phyloP scores from a whole-genome alignment of 2,113 vertebrate genomes.

The Suricata suricatta region DNA sequence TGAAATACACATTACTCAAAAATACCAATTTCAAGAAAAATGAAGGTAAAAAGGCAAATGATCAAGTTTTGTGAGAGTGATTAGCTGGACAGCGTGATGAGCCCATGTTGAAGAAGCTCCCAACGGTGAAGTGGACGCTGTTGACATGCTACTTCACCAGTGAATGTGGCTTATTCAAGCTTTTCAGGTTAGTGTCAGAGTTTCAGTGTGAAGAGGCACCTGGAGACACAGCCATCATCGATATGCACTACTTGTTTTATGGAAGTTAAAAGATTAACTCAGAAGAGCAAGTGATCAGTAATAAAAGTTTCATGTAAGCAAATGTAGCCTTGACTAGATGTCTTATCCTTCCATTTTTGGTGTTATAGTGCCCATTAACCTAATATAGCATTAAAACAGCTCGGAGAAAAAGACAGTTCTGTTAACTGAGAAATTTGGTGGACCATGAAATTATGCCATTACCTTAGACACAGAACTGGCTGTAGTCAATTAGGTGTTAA shows the following conservation, averaged over 20 bases:
- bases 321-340: not conserved
- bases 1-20: not conserved
- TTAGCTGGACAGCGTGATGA: not conserved
- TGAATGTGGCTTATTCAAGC: not conserved
- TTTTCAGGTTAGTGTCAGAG: not conserved
- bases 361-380: not conserved
- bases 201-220: not conserved
- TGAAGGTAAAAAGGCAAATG: not conserved
- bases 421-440: not conserved
- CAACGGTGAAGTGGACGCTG: no score
- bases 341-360: not conserved
- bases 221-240: not conserved
- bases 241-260: not conserved
- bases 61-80: not conserved
- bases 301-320: not conserved
- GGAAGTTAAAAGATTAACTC: not conserved
- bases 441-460: not conserved
- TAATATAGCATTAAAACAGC: not conserved
- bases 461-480: not conserved
- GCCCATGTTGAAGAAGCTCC: not conserved
- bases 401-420: not conserved
- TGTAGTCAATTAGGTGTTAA: not conserved
- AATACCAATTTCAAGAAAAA: not conserved
- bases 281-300: not conserved
- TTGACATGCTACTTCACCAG: not conserved